Base-by-base conservation (phyloP, 64 coral and sea anemone species). In the Montipora cactus region DNA sequence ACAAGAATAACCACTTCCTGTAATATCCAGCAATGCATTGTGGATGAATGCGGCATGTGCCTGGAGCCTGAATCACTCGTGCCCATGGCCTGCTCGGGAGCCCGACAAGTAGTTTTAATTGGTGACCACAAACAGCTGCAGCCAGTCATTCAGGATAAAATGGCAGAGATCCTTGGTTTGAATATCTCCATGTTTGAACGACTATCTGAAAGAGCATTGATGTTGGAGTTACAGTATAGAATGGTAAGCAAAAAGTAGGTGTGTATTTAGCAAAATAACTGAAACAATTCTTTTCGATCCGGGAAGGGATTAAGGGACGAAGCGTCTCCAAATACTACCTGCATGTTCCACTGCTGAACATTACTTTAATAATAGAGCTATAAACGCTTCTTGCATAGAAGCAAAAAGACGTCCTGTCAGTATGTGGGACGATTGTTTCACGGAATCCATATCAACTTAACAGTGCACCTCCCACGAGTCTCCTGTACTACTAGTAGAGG, bases 31-130 rank as follows among this genome's bases (percentile, higher is more conserved):
- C 96, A 98, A 62, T 95, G 93, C 14, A 98, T 98, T 87, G 90
- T 98, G 18, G 96, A 98, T 91, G 96, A 98, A 80, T 90, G 90
- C 76, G 96, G 96, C 18, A 98, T 98, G 96, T 93, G 96, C 59
- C 87, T 95, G 70, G 96, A 98, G 51, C 85, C 93, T 50, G 93
- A 98, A 53, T 87, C 89, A 7, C 90, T 98, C 44, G 94, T 95
- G 44, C 93, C 96, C 1, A 93, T 98, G 52, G 86, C 87, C 87
- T 89, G 70, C 22, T 95, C 80, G 13, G 49, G 76, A 25, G 96
- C 93, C 10, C 50, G 75, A 11, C 96, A 95, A 78, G 72, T 98
- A 12, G 96, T 98, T 46, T 72, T 98, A 6, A 95, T 98, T 87
- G 96, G 96, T 49, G 96, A 98, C 44, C 96, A 98, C 50, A 98